Base-by-base conservation (phyloP, 2,113 vertebrate species). In the Neodon shergylaensis region DNA sequence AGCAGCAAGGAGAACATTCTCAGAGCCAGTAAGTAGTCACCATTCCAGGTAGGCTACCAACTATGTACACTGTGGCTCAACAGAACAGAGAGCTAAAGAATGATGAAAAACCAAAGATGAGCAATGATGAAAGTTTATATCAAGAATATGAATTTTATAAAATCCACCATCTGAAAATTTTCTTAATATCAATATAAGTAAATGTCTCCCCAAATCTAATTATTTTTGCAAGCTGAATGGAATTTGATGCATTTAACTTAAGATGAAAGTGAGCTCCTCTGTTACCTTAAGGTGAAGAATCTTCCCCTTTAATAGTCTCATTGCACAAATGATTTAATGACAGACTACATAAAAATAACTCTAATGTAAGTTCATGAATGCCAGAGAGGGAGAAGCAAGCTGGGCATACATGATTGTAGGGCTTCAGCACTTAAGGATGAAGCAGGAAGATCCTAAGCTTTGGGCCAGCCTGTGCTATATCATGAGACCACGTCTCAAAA, bases 1-100 rank as follows among this genome's bases (percentile, higher is more conserved):
- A 99, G 99, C 99, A 99, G 99, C 99, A 99, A 99, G 98, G 99
- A 99, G 98, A 99, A 99, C 97, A 99, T 99, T 98, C 99, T 99
- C 98, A 99, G 99, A 99, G 99, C 99, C 98, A 99, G 99, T 99
- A 98, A 99, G 99, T 99, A 96, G 90, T 92, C 95, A 88, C 92
- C 82, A 89, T 97, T 92, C 11, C 39, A 89, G 73, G 66, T 93
- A 74, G 92, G 0, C 44, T 96, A 39, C 83, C 95, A 88, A 88
- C 26, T 76, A 84, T 74, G 88, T 79, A 88, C 31, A n/a, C 81
- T 84, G 16, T 79, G 26, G 24, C 44, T 86, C 74, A 72, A 72
- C 5, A n/a, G 16, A 79, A 92, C 89, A 19, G 68, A 91, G 17
- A 93, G 49, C 28, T 28, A 76, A 36, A 96, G 42, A 96, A n/a